Evolutionary conservation across 2,113 vertebrate genomes (phyloP), one percentile per base, ranked within the genome.

Genomic region (Lepidothrix coronata): DNA sequence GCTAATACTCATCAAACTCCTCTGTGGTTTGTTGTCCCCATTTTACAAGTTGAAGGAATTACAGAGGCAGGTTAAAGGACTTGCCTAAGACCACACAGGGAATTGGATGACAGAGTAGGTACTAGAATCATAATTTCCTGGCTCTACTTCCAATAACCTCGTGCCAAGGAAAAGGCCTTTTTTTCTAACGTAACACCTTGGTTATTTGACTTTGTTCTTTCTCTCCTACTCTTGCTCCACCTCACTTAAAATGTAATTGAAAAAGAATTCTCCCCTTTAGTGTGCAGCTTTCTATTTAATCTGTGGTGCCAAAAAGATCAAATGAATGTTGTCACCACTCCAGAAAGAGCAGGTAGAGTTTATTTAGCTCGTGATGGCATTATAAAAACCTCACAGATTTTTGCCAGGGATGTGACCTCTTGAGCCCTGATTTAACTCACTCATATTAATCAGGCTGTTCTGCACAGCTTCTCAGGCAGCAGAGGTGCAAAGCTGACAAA

Each of bases 81-180:
- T 95, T 96, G 83, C 57, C 84, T 68, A 91, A 80, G 89, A 96
- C 96, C 95, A 93, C 95, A 95, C 93, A 96, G 73, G 71, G 94
- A 97, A 92, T 92, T 0, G 0, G 74, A 95, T 92, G 89, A 94
- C 75, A 91, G 88, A 94, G 55, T 90, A 88, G 59, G 65, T 92
- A 96, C 78, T 90, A 71, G 77, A 88, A 86, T 96, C 85, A 96
- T 96, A 93, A 93, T 95, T 95, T 95, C 94, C 94, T 96, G 91
- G 94, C 91, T 95, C 39, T 79, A 80, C 49, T 81, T 92, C 43
- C 51, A 93, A 61, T 84, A 74, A 83, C 61, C 46, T 59, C 91
- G 59, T 80, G 92, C 89, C 90, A 95, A 89, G 74, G 78, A 92
- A 95, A 92, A 91, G 71, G 44, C 41, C 43, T 83, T 89, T 91